A percentile compares a stretch with the other conserved stretches of the same genome.
Evolutionary conservation across 2,113 vertebrate species (phyloP).

Genomic region (Halcyon malimbica): DNA sequence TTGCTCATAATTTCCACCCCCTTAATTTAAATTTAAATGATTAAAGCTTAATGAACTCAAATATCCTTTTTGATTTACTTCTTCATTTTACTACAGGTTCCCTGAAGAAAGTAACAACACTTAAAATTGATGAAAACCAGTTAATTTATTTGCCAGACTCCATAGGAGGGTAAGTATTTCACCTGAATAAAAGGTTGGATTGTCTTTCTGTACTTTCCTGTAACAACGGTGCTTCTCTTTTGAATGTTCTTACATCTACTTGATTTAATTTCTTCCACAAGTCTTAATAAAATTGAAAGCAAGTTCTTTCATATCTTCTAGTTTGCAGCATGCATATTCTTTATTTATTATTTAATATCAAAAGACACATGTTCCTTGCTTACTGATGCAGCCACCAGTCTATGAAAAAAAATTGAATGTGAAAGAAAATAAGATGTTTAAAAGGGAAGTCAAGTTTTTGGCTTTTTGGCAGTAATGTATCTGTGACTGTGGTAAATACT

Average conservation of each 20-base stretch:
- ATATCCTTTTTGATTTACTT: not conserved
- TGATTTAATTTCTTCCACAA: not conserved
- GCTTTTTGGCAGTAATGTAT: not conserved
- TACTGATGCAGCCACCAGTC: not conserved
- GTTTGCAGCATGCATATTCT: not conserved
- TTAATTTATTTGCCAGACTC: constrained; percentile 94
- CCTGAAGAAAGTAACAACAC: constrained; percentile 90
- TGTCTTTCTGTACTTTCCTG: not conserved
- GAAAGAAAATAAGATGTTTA: not conserved
- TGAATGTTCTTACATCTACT: not conserved
- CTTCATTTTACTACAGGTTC: constrained; percentile 78
- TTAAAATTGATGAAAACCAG: constrained; percentile 99
- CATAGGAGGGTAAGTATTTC: constrained; percentile 89
- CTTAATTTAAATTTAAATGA: not conserved
- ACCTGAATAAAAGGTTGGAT: not conserved
- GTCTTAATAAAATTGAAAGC: not conserved
- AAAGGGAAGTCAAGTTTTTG: not conserved
- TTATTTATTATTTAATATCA: not conserved
- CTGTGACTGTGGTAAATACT: not conserved
- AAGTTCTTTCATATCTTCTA: not conserved
- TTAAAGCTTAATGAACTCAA: not conserved
- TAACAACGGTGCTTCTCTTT: not conserved
- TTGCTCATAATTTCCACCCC: not conserved
- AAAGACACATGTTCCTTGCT: not conserved
- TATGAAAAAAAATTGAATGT: not conserved